A percentile compares a stretch with the other conserved stretches of the same genome.
Conservation (phyloP, 2,113 vertebrate species). For the Cathartes aura region DNA sequence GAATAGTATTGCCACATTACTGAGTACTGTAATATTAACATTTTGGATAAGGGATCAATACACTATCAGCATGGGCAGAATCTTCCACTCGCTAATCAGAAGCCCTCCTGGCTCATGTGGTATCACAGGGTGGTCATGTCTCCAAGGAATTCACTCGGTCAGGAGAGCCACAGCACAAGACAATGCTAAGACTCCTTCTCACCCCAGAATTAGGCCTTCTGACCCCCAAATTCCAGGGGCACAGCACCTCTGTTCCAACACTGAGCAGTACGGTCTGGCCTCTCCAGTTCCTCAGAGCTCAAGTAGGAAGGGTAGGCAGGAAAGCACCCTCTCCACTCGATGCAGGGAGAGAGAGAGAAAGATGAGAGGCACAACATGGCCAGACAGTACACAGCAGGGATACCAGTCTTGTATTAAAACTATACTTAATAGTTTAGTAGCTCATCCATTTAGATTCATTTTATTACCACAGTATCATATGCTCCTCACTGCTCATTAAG, state of each 20-base stretch:
- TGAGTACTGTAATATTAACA: neutral
- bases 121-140: neutral
- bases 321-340: neutral
- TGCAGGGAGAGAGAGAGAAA: neutral
- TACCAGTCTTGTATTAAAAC: neutral
- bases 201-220: neutral
- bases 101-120: neutral
- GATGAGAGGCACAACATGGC: neutral
- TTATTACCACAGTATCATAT: conserved; percentile 31
- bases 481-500: conserved; percentile 5
- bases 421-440: neutral
- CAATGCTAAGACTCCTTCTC: neutral
- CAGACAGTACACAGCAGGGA: neutral
- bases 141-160: neutral
- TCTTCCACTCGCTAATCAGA: neutral
- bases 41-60: neutral
- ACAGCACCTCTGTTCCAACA: neutral
- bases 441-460: conserved; percentile 9
- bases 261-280: neutral
- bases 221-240: neutral
- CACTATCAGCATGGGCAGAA: neutral
- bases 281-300: neutral
- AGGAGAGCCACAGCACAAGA: neutral
- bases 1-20: neutral
- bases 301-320: neutral